Percentiles rank a stretch among this genome's conserved stretches.
Conservation (phyloP, 1,140 invertebrate species). For the Magallana gigas region DNA sequence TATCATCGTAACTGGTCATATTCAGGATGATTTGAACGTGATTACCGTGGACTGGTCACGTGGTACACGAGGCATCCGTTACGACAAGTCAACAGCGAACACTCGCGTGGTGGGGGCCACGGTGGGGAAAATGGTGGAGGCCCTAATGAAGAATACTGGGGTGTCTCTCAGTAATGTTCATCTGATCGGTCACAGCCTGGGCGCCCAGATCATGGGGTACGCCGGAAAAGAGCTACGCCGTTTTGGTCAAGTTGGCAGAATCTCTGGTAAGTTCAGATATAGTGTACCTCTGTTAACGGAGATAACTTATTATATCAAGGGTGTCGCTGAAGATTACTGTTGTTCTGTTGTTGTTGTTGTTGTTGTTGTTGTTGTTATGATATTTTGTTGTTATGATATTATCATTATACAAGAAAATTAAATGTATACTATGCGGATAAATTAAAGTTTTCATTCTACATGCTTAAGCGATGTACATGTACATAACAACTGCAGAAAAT, state of each 20-base stretch:
- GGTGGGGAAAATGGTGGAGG: constrained; percentile 86
- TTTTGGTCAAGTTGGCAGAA: constrained; percentile 83
- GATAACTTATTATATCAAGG: no score
- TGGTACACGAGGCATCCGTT: constrained; percentile 84
- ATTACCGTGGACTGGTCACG: constrained; percentile 57
- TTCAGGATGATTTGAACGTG: constrained; percentile 59
- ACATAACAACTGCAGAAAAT: no score
- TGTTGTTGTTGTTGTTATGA: no score
- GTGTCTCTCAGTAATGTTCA: constrained; percentile 80
- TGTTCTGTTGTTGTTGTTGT: no score
- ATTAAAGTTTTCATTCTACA: no score
- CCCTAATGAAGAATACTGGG: constrained; percentile 53
- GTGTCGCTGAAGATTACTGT: no score
- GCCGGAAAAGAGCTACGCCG: constrained; percentile 89
- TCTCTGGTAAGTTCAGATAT: constrained; percentile 80
- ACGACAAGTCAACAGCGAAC: constrained; percentile 94
- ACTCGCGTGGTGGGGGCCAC: constrained; percentile 94
- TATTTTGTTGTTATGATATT: no score
- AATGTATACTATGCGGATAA: no score
- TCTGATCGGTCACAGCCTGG: constrained; percentile 94
- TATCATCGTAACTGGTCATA: no score
- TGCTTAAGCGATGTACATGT: no score
- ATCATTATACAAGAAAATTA: no score
- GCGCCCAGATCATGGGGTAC: constrained; percentile 93
- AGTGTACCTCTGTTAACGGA: background rate